Conservation (phyloP, 2,797 vertebrate species). For the Ctenopoma kingsleyae region DNA sequence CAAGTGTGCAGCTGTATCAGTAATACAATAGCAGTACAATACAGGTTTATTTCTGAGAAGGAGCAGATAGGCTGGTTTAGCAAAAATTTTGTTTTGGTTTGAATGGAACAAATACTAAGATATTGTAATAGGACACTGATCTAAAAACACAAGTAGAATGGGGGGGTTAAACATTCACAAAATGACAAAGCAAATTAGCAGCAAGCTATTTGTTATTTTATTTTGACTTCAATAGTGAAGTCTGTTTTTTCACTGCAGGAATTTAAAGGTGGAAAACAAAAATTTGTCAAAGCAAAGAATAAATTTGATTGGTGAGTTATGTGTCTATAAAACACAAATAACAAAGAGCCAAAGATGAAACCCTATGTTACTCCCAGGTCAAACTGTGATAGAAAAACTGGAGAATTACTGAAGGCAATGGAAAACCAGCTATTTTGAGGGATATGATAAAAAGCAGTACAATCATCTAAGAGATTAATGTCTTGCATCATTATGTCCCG, state of each 20-base stretch:
- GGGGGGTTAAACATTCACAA: neutral
- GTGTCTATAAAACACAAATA: slow-evolving; percentile 14
- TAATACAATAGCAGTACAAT: neutral
- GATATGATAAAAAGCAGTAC: slow-evolving; percentile 9
- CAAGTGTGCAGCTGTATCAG: neutral
- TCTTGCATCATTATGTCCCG: too few species aligned
- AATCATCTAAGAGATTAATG: neutral
- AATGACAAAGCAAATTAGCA: neutral
- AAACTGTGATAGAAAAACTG: neutral
- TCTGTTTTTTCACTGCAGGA: neutral
- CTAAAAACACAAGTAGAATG: neutral
- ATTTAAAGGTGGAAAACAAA: slow-evolving; percentile 1
- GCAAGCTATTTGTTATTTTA: neutral
- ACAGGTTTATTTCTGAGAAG: neutral
- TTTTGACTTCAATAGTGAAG: neutral
- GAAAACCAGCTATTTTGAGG: slow-evolving; percentile 2
- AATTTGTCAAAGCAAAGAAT: neutral
- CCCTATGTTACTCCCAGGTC: neutral
- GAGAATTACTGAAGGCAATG: neutral
- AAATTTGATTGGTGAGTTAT: neutral
- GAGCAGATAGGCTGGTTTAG: neutral
- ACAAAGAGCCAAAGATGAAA: slow-evolving; percentile 7
- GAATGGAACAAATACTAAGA: too few species aligned
- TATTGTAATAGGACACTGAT: neutral
- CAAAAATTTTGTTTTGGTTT: neutral